A percentile compares a stretch with the other conserved stretches of the same genome.
Conservation (phyloP, 2,888 invertebrate species). For the Oscheius sp. region DNA sequence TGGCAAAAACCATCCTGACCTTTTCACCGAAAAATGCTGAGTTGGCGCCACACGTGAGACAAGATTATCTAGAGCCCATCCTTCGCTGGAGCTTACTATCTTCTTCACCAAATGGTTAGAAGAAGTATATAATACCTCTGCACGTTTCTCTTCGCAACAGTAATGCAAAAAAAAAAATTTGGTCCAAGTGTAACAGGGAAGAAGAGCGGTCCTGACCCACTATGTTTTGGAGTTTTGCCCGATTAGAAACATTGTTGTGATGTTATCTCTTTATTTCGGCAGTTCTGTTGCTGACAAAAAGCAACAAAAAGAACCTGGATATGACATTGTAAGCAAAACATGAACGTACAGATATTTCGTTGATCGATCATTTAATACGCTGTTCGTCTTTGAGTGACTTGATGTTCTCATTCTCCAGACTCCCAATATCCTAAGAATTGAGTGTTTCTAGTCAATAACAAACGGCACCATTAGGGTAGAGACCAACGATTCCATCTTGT, state of each 20-base stretch:
- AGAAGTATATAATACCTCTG: too few species aligned
- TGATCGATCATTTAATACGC: neutral
- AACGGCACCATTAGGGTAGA: neutral
- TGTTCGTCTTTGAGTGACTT: conserved; percentile 12
- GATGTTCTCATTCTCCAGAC: conserved; percentile 15
- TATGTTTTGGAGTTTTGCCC: neutral
- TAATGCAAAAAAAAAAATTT: too few species aligned
- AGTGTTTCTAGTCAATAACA: neutral
- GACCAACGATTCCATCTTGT: neutral
- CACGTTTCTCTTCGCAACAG: too few species aligned
- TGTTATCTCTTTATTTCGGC: neutral
- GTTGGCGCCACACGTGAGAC: too few species aligned
- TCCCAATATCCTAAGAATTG: conserved; percentile 7
- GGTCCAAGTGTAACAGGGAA: neutral
- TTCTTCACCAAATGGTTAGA: too few species aligned
- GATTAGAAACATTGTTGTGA: neutral
- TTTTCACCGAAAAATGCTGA: too few species aligned
- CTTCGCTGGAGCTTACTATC: too few species aligned
- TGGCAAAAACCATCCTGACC: too few species aligned
- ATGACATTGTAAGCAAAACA: neutral
- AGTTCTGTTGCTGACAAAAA: neutral
- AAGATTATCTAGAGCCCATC: too few species aligned
- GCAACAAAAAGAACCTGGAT: neutral
- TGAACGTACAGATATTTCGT: neutral
- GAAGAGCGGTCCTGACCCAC: neutral